Conservation (phyloP, 2,113 vertebrate genomes). For the Perca flavescens region DNA sequence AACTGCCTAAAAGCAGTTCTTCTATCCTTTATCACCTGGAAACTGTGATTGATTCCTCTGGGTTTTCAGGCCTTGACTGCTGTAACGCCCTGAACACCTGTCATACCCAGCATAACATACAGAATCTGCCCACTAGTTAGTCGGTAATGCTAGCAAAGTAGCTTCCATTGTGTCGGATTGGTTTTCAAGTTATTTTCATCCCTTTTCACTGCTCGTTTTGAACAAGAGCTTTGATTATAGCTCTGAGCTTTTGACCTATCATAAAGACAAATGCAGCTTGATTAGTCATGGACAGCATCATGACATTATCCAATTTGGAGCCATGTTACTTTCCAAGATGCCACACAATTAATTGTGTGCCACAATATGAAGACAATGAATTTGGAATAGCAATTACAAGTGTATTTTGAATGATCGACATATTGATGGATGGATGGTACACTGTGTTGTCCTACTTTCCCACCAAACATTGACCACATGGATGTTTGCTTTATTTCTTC, state of each 20-base stretch:
- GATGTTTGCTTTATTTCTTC: not conserved
- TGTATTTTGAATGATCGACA: not conserved
- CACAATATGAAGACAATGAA: not conserved
- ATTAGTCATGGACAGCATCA: not conserved
- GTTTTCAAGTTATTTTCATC: slow-evolving; percentile 23
- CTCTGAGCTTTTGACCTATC: not conserved
- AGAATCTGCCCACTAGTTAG: slow-evolving; percentile 1
- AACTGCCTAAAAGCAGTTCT: not conserved
- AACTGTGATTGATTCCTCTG: slow-evolving; percentile 35
- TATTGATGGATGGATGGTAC: not conserved
- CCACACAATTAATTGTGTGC: not conserved
- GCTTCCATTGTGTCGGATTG: not conserved
- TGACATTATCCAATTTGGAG: not conserved
- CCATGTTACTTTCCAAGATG: not conserved
- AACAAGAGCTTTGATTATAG: not conserved
- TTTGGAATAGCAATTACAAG: not conserved
- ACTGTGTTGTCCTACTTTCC: not conserved
- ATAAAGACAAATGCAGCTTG: not conserved
- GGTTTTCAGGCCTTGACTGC: slow-evolving; percentile 14
- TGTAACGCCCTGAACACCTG: slow-evolving; percentile 36
- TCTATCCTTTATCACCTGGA: slow-evolving; percentile 21
- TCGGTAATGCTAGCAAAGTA: slow-evolving; percentile 35
- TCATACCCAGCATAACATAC: slow-evolving; percentile 26
- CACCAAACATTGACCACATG: not conserved
- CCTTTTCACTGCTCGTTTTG: not conserved